Conservation (phyloP, 2,797 vertebrate genomes). For the Threskiornis aethiopicus region DNA sequence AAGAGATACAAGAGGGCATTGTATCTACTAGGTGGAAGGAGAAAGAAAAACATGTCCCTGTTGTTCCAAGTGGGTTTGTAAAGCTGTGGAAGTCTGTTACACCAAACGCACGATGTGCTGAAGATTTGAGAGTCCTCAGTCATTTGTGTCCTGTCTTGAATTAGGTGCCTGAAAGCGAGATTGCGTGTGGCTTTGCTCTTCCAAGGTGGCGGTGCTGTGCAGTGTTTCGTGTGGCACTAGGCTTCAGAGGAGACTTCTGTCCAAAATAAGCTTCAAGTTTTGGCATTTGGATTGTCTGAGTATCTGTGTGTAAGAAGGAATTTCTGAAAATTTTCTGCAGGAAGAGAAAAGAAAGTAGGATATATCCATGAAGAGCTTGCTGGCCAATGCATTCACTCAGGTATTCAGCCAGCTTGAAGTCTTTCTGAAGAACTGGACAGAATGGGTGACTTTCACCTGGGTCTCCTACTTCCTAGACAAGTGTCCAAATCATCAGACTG, state of each 20-base stretch:
- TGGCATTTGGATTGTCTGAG: neutral
- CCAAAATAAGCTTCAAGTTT: neutral
- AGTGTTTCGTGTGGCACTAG: neutral
- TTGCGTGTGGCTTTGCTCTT: neutral
- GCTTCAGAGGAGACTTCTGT: neutral
- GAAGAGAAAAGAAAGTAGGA: neutral
- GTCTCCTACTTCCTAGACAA: neutral
- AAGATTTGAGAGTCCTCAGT: neutral
- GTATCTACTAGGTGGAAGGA: neutral
- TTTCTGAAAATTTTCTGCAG: neutral
- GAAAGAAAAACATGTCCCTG: neutral
- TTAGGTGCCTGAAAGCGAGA: neutral
- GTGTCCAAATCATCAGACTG: neutral
- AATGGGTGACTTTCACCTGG: neutral
- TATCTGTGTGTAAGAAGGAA: neutral
- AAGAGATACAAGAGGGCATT: neutral
- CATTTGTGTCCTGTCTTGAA: neutral
- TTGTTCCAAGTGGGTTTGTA: neutral
- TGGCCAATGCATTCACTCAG: neutral
- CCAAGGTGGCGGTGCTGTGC: neutral
- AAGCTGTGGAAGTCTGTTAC: neutral
- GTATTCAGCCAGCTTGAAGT: neutral
- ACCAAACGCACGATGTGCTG: neutral
- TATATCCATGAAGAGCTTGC: neutral
- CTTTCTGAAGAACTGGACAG: neutral